phyloP scores from a whole-genome alignment of 1,140 invertebrate species.

The Marisa cornuarietis region DNA sequence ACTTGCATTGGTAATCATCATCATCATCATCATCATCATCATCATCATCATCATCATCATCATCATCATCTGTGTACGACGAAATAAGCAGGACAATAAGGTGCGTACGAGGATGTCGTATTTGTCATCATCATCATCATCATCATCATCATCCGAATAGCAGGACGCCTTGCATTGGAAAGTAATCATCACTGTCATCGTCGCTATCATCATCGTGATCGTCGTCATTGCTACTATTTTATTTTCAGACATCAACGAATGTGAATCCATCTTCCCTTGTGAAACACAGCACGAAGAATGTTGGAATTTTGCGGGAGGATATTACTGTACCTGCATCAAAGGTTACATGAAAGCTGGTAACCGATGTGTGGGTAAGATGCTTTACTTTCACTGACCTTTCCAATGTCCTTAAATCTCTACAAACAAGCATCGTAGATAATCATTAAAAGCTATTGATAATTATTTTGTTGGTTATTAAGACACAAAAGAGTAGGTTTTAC shows the following conservation, averaged over 20 bases:
- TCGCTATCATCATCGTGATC: no score
- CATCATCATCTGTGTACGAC: no score
- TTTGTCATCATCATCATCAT: no score
- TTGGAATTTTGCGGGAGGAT: background rate
- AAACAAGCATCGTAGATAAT: background rate
- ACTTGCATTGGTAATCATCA: background rate
- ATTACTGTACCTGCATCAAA: background rate
- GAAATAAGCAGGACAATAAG: no score
- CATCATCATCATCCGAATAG: no score
- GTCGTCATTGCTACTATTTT: background rate
- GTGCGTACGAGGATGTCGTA: no score
- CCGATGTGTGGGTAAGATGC: background rate
- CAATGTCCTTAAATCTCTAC: background rate
- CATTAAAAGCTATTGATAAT: background rate
- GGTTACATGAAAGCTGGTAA: background rate
- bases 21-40: no score
- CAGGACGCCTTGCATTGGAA: no score
- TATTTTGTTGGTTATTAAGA: background rate
- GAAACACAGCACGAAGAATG: background rate
- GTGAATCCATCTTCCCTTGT: background rate
- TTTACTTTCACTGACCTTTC: background rate
- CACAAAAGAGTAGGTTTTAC: no score
- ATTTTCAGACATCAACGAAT: slow-evolving; percentile 1
- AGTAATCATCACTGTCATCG: no score
- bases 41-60: no score